A percentile compares a stretch with the other conserved stretches of the same genome.
Evolutionary conservation across 1,140 invertebrate genomes (phyloP).

Genomic region (Ladona fulva): DNA sequence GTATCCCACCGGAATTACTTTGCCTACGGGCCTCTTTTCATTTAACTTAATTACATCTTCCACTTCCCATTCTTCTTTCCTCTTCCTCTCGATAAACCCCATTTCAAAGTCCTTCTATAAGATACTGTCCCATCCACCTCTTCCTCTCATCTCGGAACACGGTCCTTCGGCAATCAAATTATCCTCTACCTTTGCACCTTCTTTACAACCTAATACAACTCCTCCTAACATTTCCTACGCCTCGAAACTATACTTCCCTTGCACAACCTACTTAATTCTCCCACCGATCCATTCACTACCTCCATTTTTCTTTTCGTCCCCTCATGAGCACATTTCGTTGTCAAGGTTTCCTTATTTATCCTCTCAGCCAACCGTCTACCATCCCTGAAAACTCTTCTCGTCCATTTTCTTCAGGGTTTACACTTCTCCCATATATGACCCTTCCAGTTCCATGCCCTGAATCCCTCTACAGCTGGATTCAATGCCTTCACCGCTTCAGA

Average conservation of each 20-base stretch:
- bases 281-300: neutral
- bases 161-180: neutral
- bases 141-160: neutral
- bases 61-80: neutral
- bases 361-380: neutral
- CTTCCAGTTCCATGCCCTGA: neutral
- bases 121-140: neutral
- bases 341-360: slow-evolving; percentile 6
- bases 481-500: neutral
- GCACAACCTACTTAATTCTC: neutral
- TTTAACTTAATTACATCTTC: neutral
- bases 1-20: too few relatives aligned
- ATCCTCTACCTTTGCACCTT: neutral
- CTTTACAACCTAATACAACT: neutral
- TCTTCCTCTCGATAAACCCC: neutral
- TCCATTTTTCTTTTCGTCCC: neutral
- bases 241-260: neutral
- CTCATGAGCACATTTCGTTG: neutral
- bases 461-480: neutral
- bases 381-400: neutral
- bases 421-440: neutral
- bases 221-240: neutral
- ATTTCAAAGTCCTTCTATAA: neutral
- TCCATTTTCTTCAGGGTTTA: neutral
- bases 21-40: too few relatives aligned